These are phyloP conservation scores for Ecliptopera silaceata DNA, from an alignment of 2,888 invertebrate species.

Conservation along the genomic window DNA sequence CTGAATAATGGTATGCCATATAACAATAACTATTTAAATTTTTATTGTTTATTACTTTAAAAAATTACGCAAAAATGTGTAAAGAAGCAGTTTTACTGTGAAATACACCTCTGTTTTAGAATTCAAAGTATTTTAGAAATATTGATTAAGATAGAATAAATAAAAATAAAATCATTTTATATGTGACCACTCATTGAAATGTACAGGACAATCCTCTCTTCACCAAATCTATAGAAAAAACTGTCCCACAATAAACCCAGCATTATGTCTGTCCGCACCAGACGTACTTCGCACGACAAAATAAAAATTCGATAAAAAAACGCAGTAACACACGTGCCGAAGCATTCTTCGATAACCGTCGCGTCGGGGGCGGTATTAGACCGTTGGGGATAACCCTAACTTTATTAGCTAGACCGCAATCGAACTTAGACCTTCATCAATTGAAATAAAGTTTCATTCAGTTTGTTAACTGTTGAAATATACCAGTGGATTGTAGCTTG, in stretches of 20 bases:
- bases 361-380: slow-evolving; percentile 79
- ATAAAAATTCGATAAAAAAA: slow-evolving; percentile 77
- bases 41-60: too few species aligned
- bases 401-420: slow-evolving; percentile 41
- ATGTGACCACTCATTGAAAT: slow-evolving; percentile 3
- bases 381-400: slow-evolving; percentile 74
- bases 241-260: slow-evolving; percentile 41
- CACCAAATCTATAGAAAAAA: slow-evolving; percentile 22
- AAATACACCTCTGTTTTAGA: too few species aligned
- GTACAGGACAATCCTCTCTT: slow-evolving; percentile 8
- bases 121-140: too few species aligned
- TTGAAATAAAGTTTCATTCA: slow-evolving; percentile 33
- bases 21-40: too few species aligned
- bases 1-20: too few species aligned
- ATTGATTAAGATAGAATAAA: too few species aligned
- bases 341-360: slow-evolving; percentile 81
- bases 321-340: slow-evolving; percentile 70
- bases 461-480: slow-evolving; percentile 6
- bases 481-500: not conserved
- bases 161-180: too few species aligned
- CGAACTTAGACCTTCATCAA: slow-evolving; percentile 39
- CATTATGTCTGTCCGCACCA: slow-evolving; percentile 68
- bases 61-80: too few species aligned
- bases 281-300: slow-evolving; percentile 77
- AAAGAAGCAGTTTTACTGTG: too few species aligned